A percentile compares a stretch with the other conserved stretches of the same genome.
Evolutionary conservation across 2,113 vertebrate genomes (phyloP).

Genomic region (Myotis lucifugus): DNA sequence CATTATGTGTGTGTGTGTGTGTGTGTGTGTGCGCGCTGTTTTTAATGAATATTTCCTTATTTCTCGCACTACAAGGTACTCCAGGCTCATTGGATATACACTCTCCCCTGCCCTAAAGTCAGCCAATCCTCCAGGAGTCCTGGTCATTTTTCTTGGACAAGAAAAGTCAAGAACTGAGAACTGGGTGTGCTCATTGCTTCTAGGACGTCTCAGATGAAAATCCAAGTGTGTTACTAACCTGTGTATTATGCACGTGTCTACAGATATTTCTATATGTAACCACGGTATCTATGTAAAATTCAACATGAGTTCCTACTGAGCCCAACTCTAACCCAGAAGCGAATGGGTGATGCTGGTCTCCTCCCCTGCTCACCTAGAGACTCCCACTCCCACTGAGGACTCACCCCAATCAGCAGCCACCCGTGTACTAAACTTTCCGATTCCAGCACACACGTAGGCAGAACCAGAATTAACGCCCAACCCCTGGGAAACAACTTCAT

Average conservation of each 20-base stretch:
- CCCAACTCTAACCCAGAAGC: neutral
- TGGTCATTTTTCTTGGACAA: neutral
- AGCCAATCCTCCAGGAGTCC: neutral
- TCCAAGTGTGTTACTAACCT: neutral
- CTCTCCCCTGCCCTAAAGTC: neutral
- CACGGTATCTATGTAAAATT: neutral
- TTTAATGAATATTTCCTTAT: neutral
- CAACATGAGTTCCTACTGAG: neutral
- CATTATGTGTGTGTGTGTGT: neutral
- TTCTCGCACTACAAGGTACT: neutral
- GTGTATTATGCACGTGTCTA: neutral
- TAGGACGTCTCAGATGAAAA: neutral
- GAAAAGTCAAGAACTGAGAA: too few relatives aligned
- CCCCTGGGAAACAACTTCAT: neutral
- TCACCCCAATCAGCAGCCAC: too few relatives aligned
- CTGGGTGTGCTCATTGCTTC: neutral
- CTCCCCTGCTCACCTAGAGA: too few relatives aligned
- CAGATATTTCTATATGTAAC: neutral
- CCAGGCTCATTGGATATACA: neutral
- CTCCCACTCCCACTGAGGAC: too few relatives aligned
- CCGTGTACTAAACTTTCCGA: rapidly evolving
- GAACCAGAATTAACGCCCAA: rapidly evolving
- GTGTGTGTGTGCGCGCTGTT: neutral
- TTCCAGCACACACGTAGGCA: neutral
- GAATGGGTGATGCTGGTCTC: neutral